phyloP scores from a whole-genome alignment of 2,113 vertebrate genomes.

The Chloebia gouldiae region DNA sequence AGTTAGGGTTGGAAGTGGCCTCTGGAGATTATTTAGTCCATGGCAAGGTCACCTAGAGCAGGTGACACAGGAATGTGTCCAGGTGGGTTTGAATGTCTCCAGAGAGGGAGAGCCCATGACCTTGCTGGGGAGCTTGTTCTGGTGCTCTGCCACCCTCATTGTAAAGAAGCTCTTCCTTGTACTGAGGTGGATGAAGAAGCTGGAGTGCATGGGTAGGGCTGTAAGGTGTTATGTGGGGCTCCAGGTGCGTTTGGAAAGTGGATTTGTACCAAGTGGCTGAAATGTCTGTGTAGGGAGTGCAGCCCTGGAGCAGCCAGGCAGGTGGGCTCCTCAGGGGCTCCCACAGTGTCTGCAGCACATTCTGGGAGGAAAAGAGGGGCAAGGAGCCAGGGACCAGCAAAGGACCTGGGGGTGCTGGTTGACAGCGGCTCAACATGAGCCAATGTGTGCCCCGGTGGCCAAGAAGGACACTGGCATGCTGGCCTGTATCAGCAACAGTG shows the following conservation, averaged over 20 bases:
- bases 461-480: not conserved
- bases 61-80: accelerated
- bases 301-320: accelerated
- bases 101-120: not conserved
- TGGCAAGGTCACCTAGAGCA: not conserved
- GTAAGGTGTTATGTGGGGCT: accelerated
- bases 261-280: accelerated
- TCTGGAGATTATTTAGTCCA: not conserved
- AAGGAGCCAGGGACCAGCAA: not conserved
- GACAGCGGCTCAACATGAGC: not conserved
- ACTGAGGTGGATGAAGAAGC: not conserved
- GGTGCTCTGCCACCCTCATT: not conserved
- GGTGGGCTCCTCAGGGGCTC: not conserved
- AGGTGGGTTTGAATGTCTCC: not conserved
- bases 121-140: not conserved
- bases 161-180: not conserved
- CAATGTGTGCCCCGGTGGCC: not conserved
- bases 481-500: not conserved
- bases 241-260: not conserved
- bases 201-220: accelerated
- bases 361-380: too few species aligned
- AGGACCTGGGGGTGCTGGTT: not conserved
- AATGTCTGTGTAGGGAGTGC: accelerated
- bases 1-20: not conserved
- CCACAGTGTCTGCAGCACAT: not conserved